Base-by-base conservation (phyloP, 2,113 vertebrate species). In the Chlorodrepanis virens region DNA sequence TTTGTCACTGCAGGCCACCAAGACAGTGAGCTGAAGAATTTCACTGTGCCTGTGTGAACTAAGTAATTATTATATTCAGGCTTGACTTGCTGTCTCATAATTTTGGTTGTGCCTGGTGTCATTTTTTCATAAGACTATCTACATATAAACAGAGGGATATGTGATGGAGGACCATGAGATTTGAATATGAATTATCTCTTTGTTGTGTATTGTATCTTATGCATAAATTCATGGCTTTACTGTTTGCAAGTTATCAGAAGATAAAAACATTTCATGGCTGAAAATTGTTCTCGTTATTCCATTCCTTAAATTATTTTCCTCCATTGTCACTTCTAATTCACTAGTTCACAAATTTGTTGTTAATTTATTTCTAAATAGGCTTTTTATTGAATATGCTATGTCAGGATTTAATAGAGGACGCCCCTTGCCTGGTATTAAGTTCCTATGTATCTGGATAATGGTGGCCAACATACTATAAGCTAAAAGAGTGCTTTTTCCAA, bases 331-430 rank as follows among this genome's bases (percentile, higher is more conserved):
- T 93, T 94, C 93, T 97, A 96, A 95, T 96, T 94, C 89, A 42
- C 37, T 65, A 29, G 17, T 60, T 60, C 59, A 39, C 59, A 60
- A 22, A 95, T 97, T 97, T 97, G 76, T 93, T 95, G 79, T 70
- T 96, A 97, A 98, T 97, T 98, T 72, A 94, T 96, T 98, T 97
- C 94, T 89, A 96, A 98, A 95, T 86, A 94, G 93, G 67, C 72
- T 90, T 96, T 97, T 96, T 93, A 94, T 94, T 96, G 95, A 93
- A 95, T 94, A 90, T 28, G 77, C 78, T 97, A 86, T 94, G 76
- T 68, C 64, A 90, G 93, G 28, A 85, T 93, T 96, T 92, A 92
- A 95, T 77, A 95, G 79, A 86, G 71, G 83, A 76, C 94, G 77
- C 59, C 91, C 79, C 53, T 92, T 83, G 16, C 25, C 59, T 64